phyloP scores from a whole-genome alignment of 2,888 invertebrate species.

The Dyspetes luteomarginatus region DNA sequence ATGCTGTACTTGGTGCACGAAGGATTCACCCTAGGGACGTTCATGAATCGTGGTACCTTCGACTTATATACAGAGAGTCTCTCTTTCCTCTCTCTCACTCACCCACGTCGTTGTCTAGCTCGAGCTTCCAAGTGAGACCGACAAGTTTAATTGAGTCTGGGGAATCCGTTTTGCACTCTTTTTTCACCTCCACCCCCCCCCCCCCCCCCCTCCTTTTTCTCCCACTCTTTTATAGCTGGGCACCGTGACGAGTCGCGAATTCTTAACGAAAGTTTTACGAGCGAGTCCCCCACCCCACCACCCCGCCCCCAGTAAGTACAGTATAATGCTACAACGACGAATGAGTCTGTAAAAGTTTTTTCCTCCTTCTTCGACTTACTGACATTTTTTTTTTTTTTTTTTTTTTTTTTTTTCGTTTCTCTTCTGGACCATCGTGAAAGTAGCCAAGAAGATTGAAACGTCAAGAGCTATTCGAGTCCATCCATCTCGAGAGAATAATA shows the following conservation, averaged over 20 bases:
- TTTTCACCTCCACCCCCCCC: constrained; percentile 38
- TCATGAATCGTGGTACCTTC: constrained; percentile 41
- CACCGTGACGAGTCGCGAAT: constrained; percentile 59
- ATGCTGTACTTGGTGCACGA: constrained; percentile 35
- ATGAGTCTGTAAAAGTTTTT: constrained; percentile 30
- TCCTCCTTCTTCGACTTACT: constrained; percentile 45
- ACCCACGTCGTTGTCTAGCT: constrained; percentile 28
- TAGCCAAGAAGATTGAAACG: constrained; percentile 45
- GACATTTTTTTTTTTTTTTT: constrained; percentile 1
- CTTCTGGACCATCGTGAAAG: constrained; percentile 1
- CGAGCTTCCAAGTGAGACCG: constrained; percentile 54
- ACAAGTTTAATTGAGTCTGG: constrained; percentile 73
- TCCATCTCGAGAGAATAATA: constrained; percentile 18
- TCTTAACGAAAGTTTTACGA: constrained; percentile 66
- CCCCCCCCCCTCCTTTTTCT: background rate
- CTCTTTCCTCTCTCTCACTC: constrained; percentile 20
- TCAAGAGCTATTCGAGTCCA: constrained; percentile 9
- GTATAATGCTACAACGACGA: constrained; percentile 26
- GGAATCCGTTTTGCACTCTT: constrained; percentile 69
- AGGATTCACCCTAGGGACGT: constrained; percentile 55
- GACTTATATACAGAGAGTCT: background rate
- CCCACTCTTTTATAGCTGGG: constrained; percentile 22
- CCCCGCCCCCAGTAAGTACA: background rate
- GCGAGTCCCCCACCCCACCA: constrained; percentile 40
- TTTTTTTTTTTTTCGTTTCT: background rate